Conservation (phyloP, 2,888 invertebrate genomes). For the Apomyelois bistriatella region DNA sequence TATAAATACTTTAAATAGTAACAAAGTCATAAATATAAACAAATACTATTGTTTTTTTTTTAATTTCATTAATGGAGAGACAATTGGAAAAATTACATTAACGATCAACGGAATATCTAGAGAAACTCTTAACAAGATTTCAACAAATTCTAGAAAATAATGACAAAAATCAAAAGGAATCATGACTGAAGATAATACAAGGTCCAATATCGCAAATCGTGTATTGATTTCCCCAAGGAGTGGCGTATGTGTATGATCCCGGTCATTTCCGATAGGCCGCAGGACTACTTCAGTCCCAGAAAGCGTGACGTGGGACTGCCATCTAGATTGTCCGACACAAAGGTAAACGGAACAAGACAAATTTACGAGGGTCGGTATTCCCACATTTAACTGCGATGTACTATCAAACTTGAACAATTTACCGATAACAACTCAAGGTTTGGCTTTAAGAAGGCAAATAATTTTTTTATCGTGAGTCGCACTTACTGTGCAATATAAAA, state of each 20-base stretch:
- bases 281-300: slow-evolving; percentile 44
- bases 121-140: too few species aligned
- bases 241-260: slow-evolving; percentile 46
- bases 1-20: too few species aligned
- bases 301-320: slow-evolving; percentile 41
- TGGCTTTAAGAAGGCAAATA: not conserved
- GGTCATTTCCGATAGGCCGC: slow-evolving; percentile 53
- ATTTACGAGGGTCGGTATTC: slow-evolving; percentile 51
- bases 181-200: slow-evolving; percentile 29
- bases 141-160: not conserved
- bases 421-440: slow-evolving; percentile 11
- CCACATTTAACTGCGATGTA: slow-evolving; percentile 37
- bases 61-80: too few species aligned
- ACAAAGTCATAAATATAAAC: too few species aligned
- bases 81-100: too few species aligned
- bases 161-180: slow-evolving; percentile 16
- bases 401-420: slow-evolving; percentile 35
- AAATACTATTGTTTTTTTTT: too few species aligned
- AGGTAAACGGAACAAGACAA: slow-evolving; percentile 52
- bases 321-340: slow-evolving; percentile 42
- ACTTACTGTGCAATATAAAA: too few species aligned
- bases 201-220: slow-evolving; percentile 52
- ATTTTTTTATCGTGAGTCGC: not conserved
- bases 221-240: slow-evolving; percentile 62
- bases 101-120: too few species aligned